Conservation (phyloP, 2,797 vertebrate species). For the Garrulus glandarius region DNA sequence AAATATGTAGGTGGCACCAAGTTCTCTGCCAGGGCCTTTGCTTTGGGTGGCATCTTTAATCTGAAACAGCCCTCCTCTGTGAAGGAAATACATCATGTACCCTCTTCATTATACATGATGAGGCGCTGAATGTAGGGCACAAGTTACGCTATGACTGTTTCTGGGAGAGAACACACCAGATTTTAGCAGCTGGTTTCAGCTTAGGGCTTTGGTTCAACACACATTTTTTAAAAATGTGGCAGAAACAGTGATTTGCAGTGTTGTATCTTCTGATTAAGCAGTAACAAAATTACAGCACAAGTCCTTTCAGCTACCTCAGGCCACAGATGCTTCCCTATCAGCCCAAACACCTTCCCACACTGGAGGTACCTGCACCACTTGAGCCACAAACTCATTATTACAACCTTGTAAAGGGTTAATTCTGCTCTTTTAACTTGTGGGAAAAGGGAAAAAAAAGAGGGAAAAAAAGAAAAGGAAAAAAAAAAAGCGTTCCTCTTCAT, state of each 20-base stretch:
- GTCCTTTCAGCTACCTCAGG: neutral
- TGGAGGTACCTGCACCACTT: neutral
- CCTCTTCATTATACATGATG: fast-evolving
- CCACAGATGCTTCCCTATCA: neutral
- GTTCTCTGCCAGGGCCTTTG: neutral
- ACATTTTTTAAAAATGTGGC: neutral
- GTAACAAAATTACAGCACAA: neutral
- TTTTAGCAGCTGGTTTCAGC: neutral
- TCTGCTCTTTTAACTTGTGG: neutral
- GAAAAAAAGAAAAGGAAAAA: too few species aligned
- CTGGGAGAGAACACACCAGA: neutral
- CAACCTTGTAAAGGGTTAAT: neutral
- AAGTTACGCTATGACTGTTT: fast-evolving
- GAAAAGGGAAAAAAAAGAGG: fast-evolving
- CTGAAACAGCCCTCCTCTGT: neutral
- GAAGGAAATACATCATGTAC: neutral
- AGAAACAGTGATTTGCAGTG: neutral
- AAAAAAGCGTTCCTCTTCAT: neutral
- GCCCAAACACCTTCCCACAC: neutral
- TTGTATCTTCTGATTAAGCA: neutral
- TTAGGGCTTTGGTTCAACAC: neutral
- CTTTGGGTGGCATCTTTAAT: neutral
- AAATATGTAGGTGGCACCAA: neutral
- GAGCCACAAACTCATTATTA: neutral
- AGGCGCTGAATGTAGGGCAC: neutral